These are phyloP conservation scores for Astur gentilis DNA, from an alignment of 2,113 vertebrate genomes.

Conservation along the genomic window DNA sequence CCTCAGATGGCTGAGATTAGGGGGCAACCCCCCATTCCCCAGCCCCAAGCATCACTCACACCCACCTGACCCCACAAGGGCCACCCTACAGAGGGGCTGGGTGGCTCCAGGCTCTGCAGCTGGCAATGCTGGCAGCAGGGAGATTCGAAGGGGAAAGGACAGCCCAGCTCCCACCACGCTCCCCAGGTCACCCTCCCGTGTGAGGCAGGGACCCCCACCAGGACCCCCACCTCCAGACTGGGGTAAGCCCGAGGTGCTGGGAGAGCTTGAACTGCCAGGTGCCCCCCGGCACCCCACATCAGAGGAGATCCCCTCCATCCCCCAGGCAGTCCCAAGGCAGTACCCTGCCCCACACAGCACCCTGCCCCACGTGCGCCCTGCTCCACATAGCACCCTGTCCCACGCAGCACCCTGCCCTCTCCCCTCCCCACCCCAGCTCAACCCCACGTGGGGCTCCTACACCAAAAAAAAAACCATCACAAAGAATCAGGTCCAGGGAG, in stretches of 20 bases:
- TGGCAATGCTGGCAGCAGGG: accelerated
- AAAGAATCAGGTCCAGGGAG: not conserved
- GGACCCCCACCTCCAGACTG: not conserved
- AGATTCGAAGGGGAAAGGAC: not conserved
- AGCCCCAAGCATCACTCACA: not conserved
- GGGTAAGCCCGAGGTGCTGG: not conserved
- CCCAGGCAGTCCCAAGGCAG: not conserved
- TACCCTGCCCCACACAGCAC: not conserved
- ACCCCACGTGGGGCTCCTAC: not conserved
- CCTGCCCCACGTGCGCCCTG: not conserved
- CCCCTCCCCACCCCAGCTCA: not conserved
- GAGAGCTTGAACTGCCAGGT: not conserved
- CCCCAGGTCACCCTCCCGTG: not conserved
- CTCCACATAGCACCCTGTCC: not conserved
- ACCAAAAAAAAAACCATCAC: not conserved
- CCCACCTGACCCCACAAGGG: accelerated
- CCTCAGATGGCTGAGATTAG: accelerated
- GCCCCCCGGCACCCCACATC: not conserved
- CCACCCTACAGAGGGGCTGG: not conserved
- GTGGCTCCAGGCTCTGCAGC: not conserved
- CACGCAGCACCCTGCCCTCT: not conserved
- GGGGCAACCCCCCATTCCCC: not conserved
- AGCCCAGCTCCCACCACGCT: accelerated
- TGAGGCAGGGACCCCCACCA: not conserved
- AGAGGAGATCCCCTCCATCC: not conserved